Conservation (phyloP, 2,888 invertebrate species). For the Nomada goodeniana region DNA sequence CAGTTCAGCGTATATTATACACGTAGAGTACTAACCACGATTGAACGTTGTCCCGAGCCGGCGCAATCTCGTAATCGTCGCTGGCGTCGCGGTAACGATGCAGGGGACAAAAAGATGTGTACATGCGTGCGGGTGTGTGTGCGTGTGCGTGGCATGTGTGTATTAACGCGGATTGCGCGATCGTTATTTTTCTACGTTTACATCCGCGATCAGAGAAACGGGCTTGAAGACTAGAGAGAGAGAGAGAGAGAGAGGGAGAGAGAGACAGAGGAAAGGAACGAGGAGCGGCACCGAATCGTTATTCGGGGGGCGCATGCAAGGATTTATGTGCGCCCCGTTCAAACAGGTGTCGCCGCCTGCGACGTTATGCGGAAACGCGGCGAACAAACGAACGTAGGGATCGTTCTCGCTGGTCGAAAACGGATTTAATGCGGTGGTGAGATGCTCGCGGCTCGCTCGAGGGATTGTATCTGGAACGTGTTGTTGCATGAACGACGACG, state of each 20-base stretch:
- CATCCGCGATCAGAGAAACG: slow-evolving; percentile 58
- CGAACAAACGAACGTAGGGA: slow-evolving; percentile 13
- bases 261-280: slow-evolving; percentile 28
- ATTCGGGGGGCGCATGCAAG: no score
- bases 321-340: no score
- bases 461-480: slow-evolving; percentile 33
- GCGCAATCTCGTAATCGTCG: slow-evolving; percentile 35
- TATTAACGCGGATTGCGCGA: slow-evolving; percentile 64
- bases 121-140: slow-evolving; percentile 51
- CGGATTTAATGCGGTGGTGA: slow-evolving; percentile 44
- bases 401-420: slow-evolving; percentile 72
- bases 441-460: slow-evolving; percentile 54
- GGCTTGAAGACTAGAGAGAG: slow-evolving; percentile 12
- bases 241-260: slow-evolving; percentile 31
- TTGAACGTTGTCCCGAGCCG: slow-evolving; percentile 43
- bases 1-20: slow-evolving; percentile 31
- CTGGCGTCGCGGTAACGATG: slow-evolving; percentile 33
- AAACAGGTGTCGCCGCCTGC: neutral
- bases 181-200: slow-evolving; percentile 73
- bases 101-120: slow-evolving; percentile 22
- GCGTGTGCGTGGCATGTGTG: slow-evolving; percentile 46
- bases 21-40: slow-evolving; percentile 25
- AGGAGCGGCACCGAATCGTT: slow-evolving; percentile 13
- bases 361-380: neutral
- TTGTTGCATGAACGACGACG: slow-evolving; percentile 30